These are phyloP conservation scores for Diuraphis noxia DNA, from an alignment of 1,140 invertebrate species.

Conservation along the genomic window DNA sequence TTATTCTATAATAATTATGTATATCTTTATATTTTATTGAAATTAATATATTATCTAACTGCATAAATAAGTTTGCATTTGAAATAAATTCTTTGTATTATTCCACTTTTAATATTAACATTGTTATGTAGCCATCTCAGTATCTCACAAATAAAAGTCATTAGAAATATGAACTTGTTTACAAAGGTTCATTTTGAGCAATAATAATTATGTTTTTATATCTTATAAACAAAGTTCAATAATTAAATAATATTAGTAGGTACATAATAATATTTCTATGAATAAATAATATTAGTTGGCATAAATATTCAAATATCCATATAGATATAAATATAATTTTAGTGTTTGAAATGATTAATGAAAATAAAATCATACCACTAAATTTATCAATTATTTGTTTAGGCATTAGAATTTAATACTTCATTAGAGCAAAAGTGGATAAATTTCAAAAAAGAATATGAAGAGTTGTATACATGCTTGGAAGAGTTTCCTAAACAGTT, in stretches of 20 bases:
- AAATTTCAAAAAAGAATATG: conserved; percentile 55
- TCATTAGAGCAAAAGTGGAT: conserved; percentile 52
- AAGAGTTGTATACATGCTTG: conserved; percentile 54
- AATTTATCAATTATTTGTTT: background rate
- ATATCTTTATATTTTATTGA: background rate
- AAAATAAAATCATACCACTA: background rate
- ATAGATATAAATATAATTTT: background rate
- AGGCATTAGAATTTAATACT: conserved; percentile 5
- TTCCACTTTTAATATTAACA: background rate
- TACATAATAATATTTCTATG: no score
- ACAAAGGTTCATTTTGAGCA: background rate
- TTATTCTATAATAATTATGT: background rate
- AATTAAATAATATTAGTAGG: background rate
- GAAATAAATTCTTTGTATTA: background rate
- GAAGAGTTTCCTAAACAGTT: conserved; percentile 56
- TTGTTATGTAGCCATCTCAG: background rate
- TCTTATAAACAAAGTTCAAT: background rate
- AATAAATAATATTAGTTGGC: no score
- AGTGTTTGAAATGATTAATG: background rate
- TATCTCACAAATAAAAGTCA: background rate
- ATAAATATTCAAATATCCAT: background rate
- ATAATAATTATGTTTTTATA: background rate
- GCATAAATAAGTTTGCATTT: background rate
- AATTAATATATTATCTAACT: background rate
- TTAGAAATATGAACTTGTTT: background rate